These are phyloP conservation scores for Arion vulgaris DNA, from an alignment of 1,140 invertebrate genomes.

Conservation along the genomic window DNA sequence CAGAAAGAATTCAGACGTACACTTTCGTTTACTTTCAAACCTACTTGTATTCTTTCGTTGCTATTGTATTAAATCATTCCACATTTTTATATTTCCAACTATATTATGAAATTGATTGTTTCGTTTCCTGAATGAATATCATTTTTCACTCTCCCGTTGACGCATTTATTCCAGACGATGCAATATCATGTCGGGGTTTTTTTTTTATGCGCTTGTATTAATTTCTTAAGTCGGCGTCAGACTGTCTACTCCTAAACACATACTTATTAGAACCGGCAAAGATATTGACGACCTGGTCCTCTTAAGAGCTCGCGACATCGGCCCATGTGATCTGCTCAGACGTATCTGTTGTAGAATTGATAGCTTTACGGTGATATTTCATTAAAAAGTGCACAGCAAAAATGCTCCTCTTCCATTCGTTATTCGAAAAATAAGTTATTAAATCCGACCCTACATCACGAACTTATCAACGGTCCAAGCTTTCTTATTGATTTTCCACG, in stretches of 20 bases:
- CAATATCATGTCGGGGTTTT: neutral
- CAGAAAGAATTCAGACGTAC: no score
- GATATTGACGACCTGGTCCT: neutral
- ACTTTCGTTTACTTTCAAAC: no score
- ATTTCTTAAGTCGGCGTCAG: conserved; percentile 5
- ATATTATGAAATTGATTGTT: no score
- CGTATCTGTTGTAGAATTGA: neutral
- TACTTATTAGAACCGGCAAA: neutral
- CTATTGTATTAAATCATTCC: no score
- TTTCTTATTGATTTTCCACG: neutral
- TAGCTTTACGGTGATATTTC: neutral
- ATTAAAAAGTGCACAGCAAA: neutral
- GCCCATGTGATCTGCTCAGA: neutral
- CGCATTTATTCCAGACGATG: neutral
- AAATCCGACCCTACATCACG: neutral
- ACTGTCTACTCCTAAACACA: neutral
- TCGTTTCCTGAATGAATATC: no score
- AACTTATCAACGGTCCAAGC: neutral
- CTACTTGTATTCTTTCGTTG: no score
- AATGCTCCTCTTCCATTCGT: neutral
- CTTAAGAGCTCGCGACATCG: neutral
- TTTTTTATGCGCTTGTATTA: neutral
- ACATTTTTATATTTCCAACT: no score
- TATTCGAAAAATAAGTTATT: neutral
- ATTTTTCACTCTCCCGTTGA: neutral